phyloP scores from a whole-genome alignment of 2,797 vertebrate genomes.

The Morus bassanus region DNA sequence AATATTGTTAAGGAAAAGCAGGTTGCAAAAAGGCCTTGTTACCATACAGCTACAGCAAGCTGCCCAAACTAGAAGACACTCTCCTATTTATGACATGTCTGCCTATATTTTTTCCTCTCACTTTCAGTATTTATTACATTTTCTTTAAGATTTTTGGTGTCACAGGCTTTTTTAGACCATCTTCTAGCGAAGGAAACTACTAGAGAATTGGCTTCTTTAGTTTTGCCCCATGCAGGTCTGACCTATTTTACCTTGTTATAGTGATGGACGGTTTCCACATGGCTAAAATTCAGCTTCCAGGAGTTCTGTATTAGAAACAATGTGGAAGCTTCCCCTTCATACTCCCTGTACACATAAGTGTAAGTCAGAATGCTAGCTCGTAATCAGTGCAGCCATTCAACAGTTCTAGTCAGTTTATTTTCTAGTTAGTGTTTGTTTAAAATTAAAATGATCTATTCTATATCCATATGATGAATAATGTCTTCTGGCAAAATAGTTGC shows the following conservation, averaged over 20 bases:
- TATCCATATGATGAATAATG: not conserved
- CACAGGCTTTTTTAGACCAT: not conserved
- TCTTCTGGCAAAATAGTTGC: not conserved
- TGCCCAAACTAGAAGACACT: not conserved
- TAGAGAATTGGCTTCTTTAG: conserved; percentile 12
- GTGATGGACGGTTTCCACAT: conserved; percentile 4
- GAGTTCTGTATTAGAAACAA: not conserved
- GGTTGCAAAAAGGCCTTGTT: not conserved
- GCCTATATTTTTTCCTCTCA: not conserved
- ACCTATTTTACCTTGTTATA: conserved; percentile 35
- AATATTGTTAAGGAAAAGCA: not conserved
- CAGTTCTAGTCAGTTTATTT: not conserved
- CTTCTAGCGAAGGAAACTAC: conserved; percentile 18
- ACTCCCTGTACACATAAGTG: not conserved
- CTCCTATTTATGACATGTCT: not conserved
- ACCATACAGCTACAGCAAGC: not conserved
- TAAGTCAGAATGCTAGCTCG: not conserved
- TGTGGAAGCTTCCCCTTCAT: not conserved
- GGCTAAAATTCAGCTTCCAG: conserved; percentile 43
- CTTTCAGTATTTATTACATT: not conserved
- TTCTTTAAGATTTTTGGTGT: conserved; percentile 11
- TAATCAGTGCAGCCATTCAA: not conserved
- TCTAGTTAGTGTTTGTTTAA: not conserved
- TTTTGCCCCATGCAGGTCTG: conserved; percentile 14
- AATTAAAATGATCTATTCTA: not conserved